Evolutionary conservation across 2,113 vertebrate genomes (phyloP).

Genomic region (Phalacrocorax brasilianus): DNA sequence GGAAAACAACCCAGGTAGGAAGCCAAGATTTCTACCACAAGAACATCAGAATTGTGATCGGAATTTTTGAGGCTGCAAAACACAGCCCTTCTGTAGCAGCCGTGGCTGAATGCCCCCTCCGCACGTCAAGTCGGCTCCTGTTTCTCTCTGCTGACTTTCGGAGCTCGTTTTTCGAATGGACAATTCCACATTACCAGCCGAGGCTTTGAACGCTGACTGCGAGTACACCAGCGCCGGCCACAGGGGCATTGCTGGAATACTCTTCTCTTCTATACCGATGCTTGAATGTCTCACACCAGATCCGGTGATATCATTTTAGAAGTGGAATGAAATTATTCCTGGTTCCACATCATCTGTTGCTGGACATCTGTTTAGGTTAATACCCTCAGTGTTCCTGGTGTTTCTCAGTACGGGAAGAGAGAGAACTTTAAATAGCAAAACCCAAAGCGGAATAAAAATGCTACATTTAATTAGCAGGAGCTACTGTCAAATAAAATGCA

Average conservation of each 20-base stretch:
- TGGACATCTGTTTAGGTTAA: constrained; percentile 46
- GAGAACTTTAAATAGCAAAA: constrained; percentile 21
- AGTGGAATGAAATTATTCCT: constrained; percentile 2
- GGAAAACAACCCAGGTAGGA: neutral
- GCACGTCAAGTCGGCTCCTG: neutral
- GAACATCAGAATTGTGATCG: neutral
- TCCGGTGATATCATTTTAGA: neutral
- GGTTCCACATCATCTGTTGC: constrained; percentile 19
- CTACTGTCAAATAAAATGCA: constrained; percentile 2
- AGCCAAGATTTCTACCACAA: neutral
- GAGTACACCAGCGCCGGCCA: neutral
- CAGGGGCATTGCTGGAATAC: constrained; percentile 31
- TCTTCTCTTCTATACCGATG: neutral
- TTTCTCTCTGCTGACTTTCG: neutral
- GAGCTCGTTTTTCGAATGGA: neutral
- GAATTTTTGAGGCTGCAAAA: neutral
- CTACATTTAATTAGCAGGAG: neutral
- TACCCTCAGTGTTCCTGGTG: neutral
- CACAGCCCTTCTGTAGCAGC: neutral
- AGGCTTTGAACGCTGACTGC: neutral
- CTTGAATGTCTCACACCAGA: constrained; percentile 29
- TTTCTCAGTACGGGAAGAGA: neutral
- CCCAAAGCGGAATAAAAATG: neutral
- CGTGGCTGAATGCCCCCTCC: neutral
- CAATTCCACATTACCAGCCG: neutral